These are phyloP conservation scores for Xiphias gladius DNA, from an alignment of 2,113 vertebrate species.

Conservation along the genomic window DNA sequence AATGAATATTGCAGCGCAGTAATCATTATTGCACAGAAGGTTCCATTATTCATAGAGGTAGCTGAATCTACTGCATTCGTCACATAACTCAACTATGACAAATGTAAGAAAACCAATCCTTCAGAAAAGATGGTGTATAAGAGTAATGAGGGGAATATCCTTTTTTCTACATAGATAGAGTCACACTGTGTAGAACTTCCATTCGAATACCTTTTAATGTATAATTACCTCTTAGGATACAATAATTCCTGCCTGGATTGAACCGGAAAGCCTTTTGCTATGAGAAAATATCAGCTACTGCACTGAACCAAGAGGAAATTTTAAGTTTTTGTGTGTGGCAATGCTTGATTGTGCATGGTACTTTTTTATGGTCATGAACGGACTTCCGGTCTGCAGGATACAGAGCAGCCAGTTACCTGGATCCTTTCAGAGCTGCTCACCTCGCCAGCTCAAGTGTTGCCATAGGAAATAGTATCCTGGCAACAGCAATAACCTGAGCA, in stretches of 20 bases:
- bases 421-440: constrained; percentile 73
- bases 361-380: constrained; percentile 51
- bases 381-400: constrained; percentile 72
- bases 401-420: constrained; percentile 69
- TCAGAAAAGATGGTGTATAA: not conserved
- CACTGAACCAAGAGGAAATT: constrained; percentile 36
- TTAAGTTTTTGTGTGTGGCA: not conserved
- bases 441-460: constrained; percentile 80
- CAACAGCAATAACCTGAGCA: constrained; percentile 82
- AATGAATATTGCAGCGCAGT: constrained; percentile 17
- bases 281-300: not conserved
- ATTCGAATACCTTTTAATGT: not conserved
- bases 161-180: not conserved
- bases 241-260: not conserved
- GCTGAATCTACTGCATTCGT: constrained; percentile 14
- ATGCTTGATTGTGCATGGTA: not conserved
- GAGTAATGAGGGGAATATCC: not conserved
- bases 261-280: constrained; percentile 20
- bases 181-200: not conserved
- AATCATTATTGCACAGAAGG: not conserved
- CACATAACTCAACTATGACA: not conserved
- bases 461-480: constrained; percentile 84
- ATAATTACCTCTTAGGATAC: not conserved
- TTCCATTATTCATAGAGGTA: not conserved
- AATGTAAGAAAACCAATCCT: not conserved